phyloP scores from a whole-genome alignment of 2,888 invertebrate species.

The Lasioglossum calceatum region DNA sequence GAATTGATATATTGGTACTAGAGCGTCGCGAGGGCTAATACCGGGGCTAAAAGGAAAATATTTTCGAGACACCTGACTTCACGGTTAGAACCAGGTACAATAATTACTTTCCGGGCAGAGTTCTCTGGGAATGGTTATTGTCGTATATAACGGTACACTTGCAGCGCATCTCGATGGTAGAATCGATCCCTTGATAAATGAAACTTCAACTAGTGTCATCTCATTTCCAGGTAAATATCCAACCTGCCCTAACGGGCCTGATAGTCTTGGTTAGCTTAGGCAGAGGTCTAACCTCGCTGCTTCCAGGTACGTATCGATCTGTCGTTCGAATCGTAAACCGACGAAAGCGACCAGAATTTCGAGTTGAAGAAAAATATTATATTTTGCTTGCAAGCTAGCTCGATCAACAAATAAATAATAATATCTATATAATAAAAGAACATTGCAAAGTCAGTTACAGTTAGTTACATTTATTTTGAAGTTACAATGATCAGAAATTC shows the following conservation, averaged over 20 bases:
- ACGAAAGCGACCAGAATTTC: neutral
- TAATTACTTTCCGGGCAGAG: slow-evolving; percentile 18
- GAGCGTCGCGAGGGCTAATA: neutral
- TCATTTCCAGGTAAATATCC: slow-evolving; percentile 63
- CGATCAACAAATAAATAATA: neutral
- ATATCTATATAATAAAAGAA: neutral
- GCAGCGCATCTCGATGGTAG: slow-evolving; percentile 48
- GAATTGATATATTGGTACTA: neutral
- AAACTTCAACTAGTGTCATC: slow-evolving; percentile 47
- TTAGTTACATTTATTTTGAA: too few relatives aligned
- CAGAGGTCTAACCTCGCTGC: slow-evolving; percentile 3
- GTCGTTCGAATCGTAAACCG: slow-evolving; percentile 20
- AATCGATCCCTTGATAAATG: slow-evolving; percentile 62
- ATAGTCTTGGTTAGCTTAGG: slow-evolving; percentile 30
- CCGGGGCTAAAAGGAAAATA: neutral
- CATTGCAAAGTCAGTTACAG: too few relatives aligned
- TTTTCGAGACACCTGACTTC: slow-evolving; percentile 44
- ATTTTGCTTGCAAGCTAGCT: neutral
- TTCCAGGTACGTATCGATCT: slow-evolving; percentile 42
- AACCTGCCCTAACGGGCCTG: slow-evolving; percentile 56
- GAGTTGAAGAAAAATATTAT: neutral
- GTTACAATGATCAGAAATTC: too few relatives aligned
- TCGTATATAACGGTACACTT: slow-evolving; percentile 47
- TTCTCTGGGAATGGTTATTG: slow-evolving; percentile 36
- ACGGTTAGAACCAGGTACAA: slow-evolving; percentile 44